These are phyloP conservation scores for Lamellibrachia satsuma DNA, from an alignment of 2,888 invertebrate genomes.

Conservation along the genomic window DNA sequence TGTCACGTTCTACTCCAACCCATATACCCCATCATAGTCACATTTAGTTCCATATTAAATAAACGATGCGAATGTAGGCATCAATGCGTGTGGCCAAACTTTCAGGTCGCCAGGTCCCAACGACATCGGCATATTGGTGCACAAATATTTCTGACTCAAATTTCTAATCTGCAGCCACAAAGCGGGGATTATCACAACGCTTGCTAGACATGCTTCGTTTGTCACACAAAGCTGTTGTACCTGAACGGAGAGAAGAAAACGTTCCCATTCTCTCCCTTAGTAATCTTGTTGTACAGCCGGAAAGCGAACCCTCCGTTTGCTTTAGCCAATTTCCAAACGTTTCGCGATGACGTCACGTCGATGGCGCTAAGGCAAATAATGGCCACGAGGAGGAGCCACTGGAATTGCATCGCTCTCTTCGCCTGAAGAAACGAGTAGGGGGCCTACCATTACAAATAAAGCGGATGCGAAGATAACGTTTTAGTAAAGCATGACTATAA, in stretches of 20 bases:
- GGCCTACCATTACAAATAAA: not conserved
- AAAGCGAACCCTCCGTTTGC: constrained; percentile 33
- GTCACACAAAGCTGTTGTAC: constrained; percentile 42
- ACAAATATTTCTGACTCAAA: no score
- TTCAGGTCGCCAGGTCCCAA: no score
- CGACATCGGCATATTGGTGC: no score
- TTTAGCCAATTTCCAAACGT: not conserved
- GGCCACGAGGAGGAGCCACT: not conserved
- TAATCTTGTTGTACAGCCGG: constrained; percentile 61
- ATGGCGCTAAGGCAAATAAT: not conserved
- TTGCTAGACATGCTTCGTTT: no score
- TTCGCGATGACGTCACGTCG: not conserved
- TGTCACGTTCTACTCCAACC: no score
- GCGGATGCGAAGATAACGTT: not conserved
- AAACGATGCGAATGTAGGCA: no score
- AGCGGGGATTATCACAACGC: constrained; percentile 32
- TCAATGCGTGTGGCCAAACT: no score
- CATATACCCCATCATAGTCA: no score
- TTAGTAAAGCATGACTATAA: no score
- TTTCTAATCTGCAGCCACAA: no score
- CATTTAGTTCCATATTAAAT: no score
- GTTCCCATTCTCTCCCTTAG: constrained; percentile 60
- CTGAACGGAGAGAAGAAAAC: constrained; percentile 46
- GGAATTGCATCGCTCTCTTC: not conserved
- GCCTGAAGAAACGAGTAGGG: not conserved